Conservation (phyloP, 2,888 invertebrate species). For the Cylloceria caligata region DNA sequence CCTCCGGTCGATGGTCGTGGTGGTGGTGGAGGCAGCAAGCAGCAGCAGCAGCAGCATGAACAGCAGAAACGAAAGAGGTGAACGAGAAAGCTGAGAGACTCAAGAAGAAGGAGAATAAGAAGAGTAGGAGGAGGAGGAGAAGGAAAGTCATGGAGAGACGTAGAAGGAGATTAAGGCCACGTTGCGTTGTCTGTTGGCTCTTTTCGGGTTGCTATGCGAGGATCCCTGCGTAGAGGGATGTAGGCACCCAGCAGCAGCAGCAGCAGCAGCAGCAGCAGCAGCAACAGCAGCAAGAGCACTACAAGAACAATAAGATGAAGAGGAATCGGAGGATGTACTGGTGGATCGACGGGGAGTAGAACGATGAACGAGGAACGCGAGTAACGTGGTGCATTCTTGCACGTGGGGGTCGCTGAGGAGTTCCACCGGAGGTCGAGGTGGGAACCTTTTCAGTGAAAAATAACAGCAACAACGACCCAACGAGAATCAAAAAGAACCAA, state of each 20-base stretch:
- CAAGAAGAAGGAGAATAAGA: slow-evolving; percentile 2
- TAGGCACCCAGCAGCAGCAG: slow-evolving; percentile 48
- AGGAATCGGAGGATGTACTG: slow-evolving; percentile 41
- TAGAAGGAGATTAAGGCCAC: slow-evolving; percentile 57
- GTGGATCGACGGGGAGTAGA: slow-evolving; percentile 34
- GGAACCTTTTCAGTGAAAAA: neutral
- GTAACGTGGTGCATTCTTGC: slow-evolving; percentile 40
- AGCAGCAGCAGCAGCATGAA: too few species aligned
- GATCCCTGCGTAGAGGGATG: slow-evolving; percentile 44
- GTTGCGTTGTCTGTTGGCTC: slow-evolving; percentile 59
- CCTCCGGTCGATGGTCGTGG: slow-evolving; percentile 45
- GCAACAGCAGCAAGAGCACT: slow-evolving; percentile 40
- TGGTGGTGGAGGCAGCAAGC: slow-evolving; percentile 49
- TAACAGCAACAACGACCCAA: slow-evolving; percentile 16
- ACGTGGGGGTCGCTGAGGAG: slow-evolving; percentile 48
- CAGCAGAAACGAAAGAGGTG: slow-evolving; percentile 42
- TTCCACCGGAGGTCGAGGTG: slow-evolving; percentile 40
- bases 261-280: too few species aligned
- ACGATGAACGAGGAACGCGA: slow-evolving; percentile 44
- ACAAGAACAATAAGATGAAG: slow-evolving; percentile 26
- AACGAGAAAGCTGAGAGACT: slow-evolving; percentile 18
- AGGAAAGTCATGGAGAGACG: slow-evolving; percentile 38
- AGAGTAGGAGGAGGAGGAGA: slow-evolving; percentile 22
- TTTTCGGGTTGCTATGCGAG: slow-evolving; percentile 67
- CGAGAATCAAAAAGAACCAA: neutral